Base-by-base conservation (phyloP, 2,888 invertebrate species). In the Conops quadrifasciatus region DNA sequence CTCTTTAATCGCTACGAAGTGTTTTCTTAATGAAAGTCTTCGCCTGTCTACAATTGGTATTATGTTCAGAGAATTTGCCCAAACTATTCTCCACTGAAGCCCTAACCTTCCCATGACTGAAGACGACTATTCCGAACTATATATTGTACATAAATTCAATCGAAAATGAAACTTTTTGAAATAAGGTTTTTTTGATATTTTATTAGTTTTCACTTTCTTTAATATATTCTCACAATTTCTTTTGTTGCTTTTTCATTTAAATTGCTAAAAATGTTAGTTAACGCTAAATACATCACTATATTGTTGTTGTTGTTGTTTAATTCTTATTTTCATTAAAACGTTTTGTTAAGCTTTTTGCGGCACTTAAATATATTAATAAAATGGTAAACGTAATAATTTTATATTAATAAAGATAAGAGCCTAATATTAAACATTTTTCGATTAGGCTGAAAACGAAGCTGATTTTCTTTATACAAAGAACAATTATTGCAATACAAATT, bases 191-290 rank as follows among this genome's bases (percentile, higher is more conserved):
- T 64, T 21, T 60, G 4, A 56, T 63, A 15, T 30, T 66, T 67
- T 72, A 62, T 68, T 69, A 51, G 71, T 65, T 71, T 60, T 70
- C 36, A 16, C 28, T 65, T 59, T 49, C 49, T 58, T 62, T 68
- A 59, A 72, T 67, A 45, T 53, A 45, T 58, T 72, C 24, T 60
- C 58, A 62, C 64, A 63, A 65, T 28, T 19, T 67, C 51, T 62
- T 21, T 67, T 65, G 26, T 63, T 67, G 60, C 24, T 70, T 68
- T 30, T 74, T 74, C 53, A 71, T 53, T 71, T 56, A 64, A 66
- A 66, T 72, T 72, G 65, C 71, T 71, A 71, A 72, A 71, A 74
- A 64, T 72, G 70, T 74, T 72, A 73, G 72, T 70, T 74, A 74
- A 71, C 74, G 65, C 74, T 73, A 74, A 69, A 74, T 71, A 71